Percentiles rank a stretch among this genome's conserved stretches.
These are phyloP conservation scores for Pitangus sulphuratus DNA, from an alignment of 2,797 vertebrate species.

Conservation along the genomic window DNA sequence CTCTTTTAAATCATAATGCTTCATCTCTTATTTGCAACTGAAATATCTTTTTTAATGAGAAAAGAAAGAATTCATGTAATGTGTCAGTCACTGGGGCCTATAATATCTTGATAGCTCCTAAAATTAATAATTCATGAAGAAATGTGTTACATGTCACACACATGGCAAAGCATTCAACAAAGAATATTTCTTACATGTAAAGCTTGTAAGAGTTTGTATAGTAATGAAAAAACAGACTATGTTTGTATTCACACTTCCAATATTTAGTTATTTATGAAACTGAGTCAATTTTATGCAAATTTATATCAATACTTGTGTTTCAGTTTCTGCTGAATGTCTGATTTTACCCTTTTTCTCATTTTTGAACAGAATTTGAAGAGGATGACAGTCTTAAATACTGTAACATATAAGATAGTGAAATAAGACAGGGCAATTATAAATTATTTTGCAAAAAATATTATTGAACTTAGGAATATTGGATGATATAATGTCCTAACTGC, in stretches of 20 bases:
- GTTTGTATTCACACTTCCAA: background rate
- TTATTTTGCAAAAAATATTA: background rate
- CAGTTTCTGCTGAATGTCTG: background rate
- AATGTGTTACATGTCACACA: background rate
- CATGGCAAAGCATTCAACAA: background rate
- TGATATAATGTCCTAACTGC: background rate
- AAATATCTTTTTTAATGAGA: background rate
- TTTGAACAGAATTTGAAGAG: background rate
- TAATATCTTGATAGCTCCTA: background rate
- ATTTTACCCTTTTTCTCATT: background rate
- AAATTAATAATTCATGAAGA: background rate
- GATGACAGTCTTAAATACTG: background rate
- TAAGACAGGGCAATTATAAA: background rate
- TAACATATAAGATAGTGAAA: background rate
- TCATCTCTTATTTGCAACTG: background rate
- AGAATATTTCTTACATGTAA: background rate
- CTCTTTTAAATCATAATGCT: background rate
- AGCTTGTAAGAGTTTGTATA: background rate
- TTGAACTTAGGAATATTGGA: background rate
- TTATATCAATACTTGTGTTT: background rate
- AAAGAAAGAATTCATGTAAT: background rate
- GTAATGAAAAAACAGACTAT: background rate
- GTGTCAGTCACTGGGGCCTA: background rate
- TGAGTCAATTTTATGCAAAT: background rate
- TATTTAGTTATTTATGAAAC: background rate